Evolutionary conservation across 1,140 invertebrate species (phyloP).

Genomic region (Caenorhabditis tropicalis): DNA sequence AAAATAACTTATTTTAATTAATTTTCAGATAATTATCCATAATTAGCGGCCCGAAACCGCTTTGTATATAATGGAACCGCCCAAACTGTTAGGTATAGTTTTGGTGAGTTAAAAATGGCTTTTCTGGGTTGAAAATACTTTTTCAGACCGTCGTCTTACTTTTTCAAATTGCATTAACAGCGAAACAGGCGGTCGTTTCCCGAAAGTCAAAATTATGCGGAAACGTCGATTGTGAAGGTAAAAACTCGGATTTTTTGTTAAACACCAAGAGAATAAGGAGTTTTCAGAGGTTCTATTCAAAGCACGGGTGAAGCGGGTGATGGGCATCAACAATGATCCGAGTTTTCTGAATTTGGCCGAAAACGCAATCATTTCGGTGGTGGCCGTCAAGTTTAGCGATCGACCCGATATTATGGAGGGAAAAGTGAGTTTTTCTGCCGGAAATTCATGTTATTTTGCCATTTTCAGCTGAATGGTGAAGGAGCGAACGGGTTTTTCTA

Average conservation of each 20-base stretch:
- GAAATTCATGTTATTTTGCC: not conserved
- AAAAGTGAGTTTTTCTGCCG: not conserved
- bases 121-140: not conserved
- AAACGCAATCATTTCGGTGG: conserved; percentile 25
- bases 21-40: not conserved
- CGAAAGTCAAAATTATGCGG: conserved; percentile 49
- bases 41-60: not conserved
- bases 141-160: not conserved
- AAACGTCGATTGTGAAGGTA: conserved; percentile 35
- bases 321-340: conserved; percentile 14
- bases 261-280: no score
- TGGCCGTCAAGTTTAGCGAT: conserved; percentile 52
- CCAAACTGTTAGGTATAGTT: not conserved
- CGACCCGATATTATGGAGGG: conserved; percentile 48
- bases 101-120: not conserved
- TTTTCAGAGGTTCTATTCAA: conserved; percentile 42
- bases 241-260: not conserved
- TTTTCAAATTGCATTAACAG: not conserved
- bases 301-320: conserved; percentile 44
- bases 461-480: conserved; percentile 42
- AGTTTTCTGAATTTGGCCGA: conserved; percentile 39
- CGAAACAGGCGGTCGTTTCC: not conserved
- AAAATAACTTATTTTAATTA: not conserved
- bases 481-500: conserved; percentile 19
- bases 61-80: conserved; percentile 19